Conservation (phyloP, 1,140 invertebrate genomes). For the Drosophila willistoni region DNA sequence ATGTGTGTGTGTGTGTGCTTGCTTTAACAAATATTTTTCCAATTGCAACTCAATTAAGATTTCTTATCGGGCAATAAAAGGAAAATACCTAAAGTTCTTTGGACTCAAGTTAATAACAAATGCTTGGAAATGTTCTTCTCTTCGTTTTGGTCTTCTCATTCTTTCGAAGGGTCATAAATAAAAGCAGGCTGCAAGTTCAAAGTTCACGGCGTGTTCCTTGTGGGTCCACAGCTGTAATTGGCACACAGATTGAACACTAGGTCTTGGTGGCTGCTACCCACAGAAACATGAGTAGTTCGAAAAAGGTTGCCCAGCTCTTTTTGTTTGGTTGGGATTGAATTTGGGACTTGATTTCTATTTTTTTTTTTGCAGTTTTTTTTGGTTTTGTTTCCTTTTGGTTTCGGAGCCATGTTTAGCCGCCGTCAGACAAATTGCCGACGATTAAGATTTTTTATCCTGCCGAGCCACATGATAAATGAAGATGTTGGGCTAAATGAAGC, state of each 20-base stretch:
- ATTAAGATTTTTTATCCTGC: constrained; percentile 75
- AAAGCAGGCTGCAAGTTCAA: constrained; percentile 46
- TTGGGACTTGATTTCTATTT: neutral
- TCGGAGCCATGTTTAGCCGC: constrained; percentile 25
- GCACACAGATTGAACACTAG: constrained; percentile 35
- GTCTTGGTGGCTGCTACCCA: neutral
- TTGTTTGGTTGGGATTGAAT: constrained; percentile 39
- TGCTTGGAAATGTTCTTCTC: constrained; percentile 13
- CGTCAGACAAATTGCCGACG: constrained; percentile 68
- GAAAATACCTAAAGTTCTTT: constrained; percentile 51
- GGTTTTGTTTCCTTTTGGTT: neutral
- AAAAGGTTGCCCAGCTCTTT: constrained; percentile 63
- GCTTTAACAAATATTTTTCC: constrained; percentile 39
- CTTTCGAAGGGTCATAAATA: constrained; percentile 29
- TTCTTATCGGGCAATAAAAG: constrained; percentile 54
- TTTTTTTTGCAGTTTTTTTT: constrained; percentile 39
- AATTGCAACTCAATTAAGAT: constrained; percentile 80
- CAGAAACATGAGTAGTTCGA: constrained; percentile 39
- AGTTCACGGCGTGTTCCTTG: constrained; percentile 35
- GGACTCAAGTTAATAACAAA: constrained; percentile 41
- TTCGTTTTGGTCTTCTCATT: constrained; percentile 6
- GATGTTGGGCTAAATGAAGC: constrained; percentile 47
- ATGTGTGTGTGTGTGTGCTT: neutral
- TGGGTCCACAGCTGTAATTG: constrained; percentile 55
- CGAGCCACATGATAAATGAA: constrained; percentile 49